Percentiles rank a stretch among this genome's conserved stretches.
phyloP scores from a whole-genome alignment of 2,888 invertebrate genomes.

The Nipponacmea schrenckii region DNA sequence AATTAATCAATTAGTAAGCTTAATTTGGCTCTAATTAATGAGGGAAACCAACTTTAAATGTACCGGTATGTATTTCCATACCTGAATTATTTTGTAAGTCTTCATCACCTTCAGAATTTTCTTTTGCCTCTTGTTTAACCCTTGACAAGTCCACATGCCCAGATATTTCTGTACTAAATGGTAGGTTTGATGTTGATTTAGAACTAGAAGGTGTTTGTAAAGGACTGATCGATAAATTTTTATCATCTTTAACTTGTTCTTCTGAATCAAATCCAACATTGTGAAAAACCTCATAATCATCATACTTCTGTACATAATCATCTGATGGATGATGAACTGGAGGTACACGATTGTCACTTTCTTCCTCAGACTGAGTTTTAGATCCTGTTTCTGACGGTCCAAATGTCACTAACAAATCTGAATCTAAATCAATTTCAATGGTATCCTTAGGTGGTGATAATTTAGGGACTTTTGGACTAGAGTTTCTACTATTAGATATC shows the following conservation, averaged over 20 bases:
- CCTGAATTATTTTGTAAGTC: background rate
- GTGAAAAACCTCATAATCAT: background rate
- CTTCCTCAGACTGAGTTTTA: background rate
- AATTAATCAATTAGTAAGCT: too few species aligned
- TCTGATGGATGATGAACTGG: background rate
- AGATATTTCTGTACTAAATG: background rate
- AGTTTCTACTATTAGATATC: background rate
- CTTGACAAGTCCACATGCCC: background rate
- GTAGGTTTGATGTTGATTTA: background rate
- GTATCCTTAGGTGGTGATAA: background rate
- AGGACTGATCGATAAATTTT: background rate
- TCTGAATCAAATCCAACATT: background rate
- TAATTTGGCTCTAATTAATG: too few species aligned
- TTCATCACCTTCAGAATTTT: background rate
- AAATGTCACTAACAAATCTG: background rate
- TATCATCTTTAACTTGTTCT: background rate
- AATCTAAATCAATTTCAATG: background rate
- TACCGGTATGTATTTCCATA: too few species aligned
- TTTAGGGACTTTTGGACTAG: background rate
- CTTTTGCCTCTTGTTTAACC: background rate
- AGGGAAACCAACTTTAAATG: too few species aligned
- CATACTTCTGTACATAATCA: background rate
- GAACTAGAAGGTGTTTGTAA: background rate
- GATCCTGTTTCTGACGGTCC: background rate
- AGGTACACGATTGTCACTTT: background rate